phyloP scores from a whole-genome alignment of 37 sponge, comb jelly and placozoan genomes.

The Agelas oroides region DNA sequence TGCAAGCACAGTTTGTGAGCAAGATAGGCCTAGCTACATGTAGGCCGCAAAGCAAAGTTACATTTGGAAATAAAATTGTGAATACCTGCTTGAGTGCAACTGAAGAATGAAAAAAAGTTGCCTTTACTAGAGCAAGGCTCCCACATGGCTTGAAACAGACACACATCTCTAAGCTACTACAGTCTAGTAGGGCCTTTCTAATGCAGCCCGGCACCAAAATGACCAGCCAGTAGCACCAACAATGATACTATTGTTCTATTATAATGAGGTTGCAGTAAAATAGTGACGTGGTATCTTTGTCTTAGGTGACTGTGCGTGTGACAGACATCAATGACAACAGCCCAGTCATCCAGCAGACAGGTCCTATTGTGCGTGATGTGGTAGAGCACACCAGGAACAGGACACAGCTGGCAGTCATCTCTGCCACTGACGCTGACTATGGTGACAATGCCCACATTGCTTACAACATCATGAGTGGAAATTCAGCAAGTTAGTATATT shows the following conservation, averaged over 20 bases:
- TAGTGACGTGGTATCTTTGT: too few species aligned
- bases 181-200: too few species aligned
- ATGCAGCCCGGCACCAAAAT: too few species aligned
- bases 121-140: too few species aligned
- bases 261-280: too few species aligned
- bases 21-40: too few species aligned
- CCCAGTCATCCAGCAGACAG: slow-evolving; percentile 25
- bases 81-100: background rate
- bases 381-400: slow-evolving; percentile 1
- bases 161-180: too few species aligned
- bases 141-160: too few species aligned
- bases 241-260: too few species aligned
- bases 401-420: slow-evolving; percentile 21
- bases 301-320: slow-evolving; percentile 42
- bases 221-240: too few species aligned
- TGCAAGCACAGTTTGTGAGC: too few species aligned
- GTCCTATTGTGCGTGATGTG: background rate
- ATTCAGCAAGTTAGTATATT: background rate
- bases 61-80: background rate
- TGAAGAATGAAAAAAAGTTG: background rate
- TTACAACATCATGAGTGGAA: slow-evolving; percentile 36
- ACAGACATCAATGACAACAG: slow-evolving; percentile 49
- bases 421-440: slow-evolving; percentile 46
- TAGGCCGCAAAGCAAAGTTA: background rate
- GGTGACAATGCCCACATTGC: slow-evolving; percentile 41